Evolutionary conservation across 2,797 vertebrate genomes (phyloP).

Genomic region (Cetoscarus ocellatus): DNA sequence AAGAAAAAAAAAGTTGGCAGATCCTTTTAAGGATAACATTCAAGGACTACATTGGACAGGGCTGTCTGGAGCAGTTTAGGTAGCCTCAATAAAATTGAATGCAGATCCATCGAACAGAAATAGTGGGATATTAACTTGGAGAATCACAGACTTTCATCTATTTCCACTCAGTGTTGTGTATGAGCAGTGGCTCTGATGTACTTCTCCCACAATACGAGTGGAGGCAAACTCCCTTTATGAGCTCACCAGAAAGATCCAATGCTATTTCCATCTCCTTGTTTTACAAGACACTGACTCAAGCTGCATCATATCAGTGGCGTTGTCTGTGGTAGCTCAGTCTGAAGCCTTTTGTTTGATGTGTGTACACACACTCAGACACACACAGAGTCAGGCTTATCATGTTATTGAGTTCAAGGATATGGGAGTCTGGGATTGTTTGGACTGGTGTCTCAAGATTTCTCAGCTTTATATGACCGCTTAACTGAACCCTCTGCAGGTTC

Average conservation of each 20-base stretch:
- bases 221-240: slow-evolving; percentile 47
- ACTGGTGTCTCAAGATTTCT: slow-evolving; percentile 57
- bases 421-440: slow-evolving; percentile 70
- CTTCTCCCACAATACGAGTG: neutral
- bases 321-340: slow-evolving; percentile 26
- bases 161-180: slow-evolving; percentile 1
- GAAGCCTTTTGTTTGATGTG: slow-evolving; percentile 43
- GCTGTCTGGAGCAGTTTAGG: no score
- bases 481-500: slow-evolving; percentile 33
- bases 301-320: slow-evolving; percentile 8
- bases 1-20: no score
- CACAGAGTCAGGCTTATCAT: slow-evolving; percentile 56
- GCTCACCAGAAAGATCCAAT: slow-evolving; percentile 46
- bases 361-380: slow-evolving; percentile 43
- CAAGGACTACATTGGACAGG: no score
- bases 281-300: slow-evolving; percentile 29
- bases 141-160: neutral
- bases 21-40: no score
- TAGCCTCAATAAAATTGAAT: no score
- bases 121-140: no score
- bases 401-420: slow-evolving; percentile 56
- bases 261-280: slow-evolving; percentile 46
- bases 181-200: slow-evolving; percentile 6
- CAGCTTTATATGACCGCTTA: slow-evolving; percentile 47
- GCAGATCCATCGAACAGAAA: no score